Base-by-base conservation (phyloP, 2,797 vertebrate genomes). In the Melanotaenia boesemani region DNA sequence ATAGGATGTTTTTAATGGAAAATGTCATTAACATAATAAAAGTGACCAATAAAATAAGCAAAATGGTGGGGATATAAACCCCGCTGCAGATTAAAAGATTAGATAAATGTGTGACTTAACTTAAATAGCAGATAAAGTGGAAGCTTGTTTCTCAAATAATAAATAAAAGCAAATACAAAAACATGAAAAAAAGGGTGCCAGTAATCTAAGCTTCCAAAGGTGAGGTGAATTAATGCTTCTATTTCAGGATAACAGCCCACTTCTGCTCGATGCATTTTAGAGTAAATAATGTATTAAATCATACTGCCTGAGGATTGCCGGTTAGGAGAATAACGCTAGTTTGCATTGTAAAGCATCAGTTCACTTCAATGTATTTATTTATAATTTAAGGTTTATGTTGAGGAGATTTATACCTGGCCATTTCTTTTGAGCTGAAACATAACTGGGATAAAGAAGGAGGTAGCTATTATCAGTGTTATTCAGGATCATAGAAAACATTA, bases 151-250 rank as follows among this genome's bases (percentile, higher is more conserved):
- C 24, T 59, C 0, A 52, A 69, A 48, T 28, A 22, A n/a, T n/a
- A 16, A 34, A 61, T 30, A 44, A 1, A n/a, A 18, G 30, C 18
- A 36, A 56, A 22, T 11, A 18, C 11, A 66, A 34, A 58, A 22
- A 20, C 36, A 57, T 28, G 32, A 32, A 3, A 32, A 32, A 32
- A 67, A 72, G 15, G 18, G 34, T 61, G 63, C 46, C 55, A 46
- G 2, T 61, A 26, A 50, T 34, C 50, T 62, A 62, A 61, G 18
- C 48, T 30, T 61, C 1, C 76, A 11, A 46, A 69, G 66, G 2
- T 64, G 69, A 82, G 76, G 54, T 66, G 77, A 72, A 70, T 36
- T 24, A n/a, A n/a, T n/a, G n/a, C n/a, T n/a, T n/a, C n/a, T n/a
- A n/a, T n/a, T n/a, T n/a, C n/a, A n/a, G n/a, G n/a, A n/a, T n/a